A percentile compares a stretch with the other conserved stretches of the same genome.
Evolutionary conservation across 2,797 vertebrate species (phyloP).

Genomic region (Clarias platycephalus): DNA sequence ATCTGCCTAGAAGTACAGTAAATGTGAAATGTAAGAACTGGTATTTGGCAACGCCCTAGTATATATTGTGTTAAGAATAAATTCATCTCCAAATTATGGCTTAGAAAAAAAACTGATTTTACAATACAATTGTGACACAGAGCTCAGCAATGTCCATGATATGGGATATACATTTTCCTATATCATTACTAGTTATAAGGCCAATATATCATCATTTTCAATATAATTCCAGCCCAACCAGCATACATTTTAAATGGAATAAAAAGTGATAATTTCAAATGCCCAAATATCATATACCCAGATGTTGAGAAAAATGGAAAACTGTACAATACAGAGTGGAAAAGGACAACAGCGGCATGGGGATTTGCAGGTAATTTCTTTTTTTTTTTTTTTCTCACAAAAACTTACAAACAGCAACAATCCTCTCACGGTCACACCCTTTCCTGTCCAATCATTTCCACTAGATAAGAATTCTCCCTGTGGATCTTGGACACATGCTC

Average conservation of each 20-base stretch:
- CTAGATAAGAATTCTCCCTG: conserved; percentile 28
- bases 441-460: conserved; percentile 24
- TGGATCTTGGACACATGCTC: conserved; percentile 30
- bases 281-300: neutral
- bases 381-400: neutral
- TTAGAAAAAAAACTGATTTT: too few relatives aligned
- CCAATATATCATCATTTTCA: neutral
- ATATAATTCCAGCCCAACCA: neutral
- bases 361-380: neutral
- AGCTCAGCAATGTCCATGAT: neutral
- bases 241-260: neutral
- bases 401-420: conserved; percentile 29
- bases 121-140: too few relatives aligned
- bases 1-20: too few relatives aligned
- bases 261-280: neutral
- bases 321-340: neutral
- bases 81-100: neutral
- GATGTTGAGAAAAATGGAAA: neutral
- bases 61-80: neutral
- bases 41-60: neutral
- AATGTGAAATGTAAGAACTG: too few relatives aligned
- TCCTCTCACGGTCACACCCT: conserved; percentile 22
- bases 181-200: neutral
- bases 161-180: neutral
- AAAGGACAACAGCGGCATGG: neutral